Evolutionary conservation across 2,113 vertebrate genomes (phyloP), one percentile per base, ranked within the genome.

Genomic region (Ploceus nigricollis): DNA sequence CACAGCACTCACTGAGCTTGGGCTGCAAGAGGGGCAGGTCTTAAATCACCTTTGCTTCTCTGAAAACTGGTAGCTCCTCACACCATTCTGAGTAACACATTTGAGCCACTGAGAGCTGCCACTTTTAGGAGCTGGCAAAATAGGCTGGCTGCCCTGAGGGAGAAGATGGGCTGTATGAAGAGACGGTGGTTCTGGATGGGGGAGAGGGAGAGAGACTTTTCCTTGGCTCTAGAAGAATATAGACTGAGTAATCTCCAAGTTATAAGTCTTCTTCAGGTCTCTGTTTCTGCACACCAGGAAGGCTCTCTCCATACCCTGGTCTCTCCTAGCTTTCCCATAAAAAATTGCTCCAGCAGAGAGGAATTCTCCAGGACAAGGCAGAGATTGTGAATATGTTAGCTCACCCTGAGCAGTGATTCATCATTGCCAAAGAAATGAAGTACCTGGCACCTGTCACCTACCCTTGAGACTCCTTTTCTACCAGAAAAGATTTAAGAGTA

Each of bases 391-490:
- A 31, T 76, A 20, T 18, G 23, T 90, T 70, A 82, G 56, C n/a
- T 92, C 73, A 45, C 60, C 18, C 42, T 39, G 51, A 75, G 65
- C n/a, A 87, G 78, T 3, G 7, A 89, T 92, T 81, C 42, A 87
- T 94, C 87, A 92, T 17, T 66, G 77, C 68, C 87, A 89, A 81
- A 89, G 54, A 87, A 94, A 94, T 77, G 25, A 91, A 93, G 83
- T 84, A 58, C 25, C 80, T 13, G 3, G 76, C 71, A 86, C 64
- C 54, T 89, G 80, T 35, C 80, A 66, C 77, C 80, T 84, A 91
- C 87, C 68, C 87, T 73, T 57, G 68, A 96, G 81, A 78, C 50
- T 95, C 60, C 89, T 87, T 84, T 91, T 60, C 87, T 70, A 70
- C 20, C 25, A 73, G 83, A 86, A 42, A 94, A 53, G 39, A 91